phyloP scores from a whole-genome alignment of 2,888 invertebrate genomes.

The Limnephilus auricula region DNA sequence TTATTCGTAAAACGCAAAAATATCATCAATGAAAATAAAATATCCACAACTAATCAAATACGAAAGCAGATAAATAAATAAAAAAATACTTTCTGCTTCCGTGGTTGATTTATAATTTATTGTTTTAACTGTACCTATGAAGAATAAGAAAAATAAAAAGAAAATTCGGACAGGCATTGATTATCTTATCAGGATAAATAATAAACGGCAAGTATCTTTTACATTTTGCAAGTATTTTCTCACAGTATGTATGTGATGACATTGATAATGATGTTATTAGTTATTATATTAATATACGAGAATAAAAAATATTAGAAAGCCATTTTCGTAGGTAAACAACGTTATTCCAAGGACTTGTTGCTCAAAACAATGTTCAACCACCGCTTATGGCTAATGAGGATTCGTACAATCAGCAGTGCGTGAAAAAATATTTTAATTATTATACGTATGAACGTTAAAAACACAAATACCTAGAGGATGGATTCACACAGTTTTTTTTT shows the following conservation, averaged over 20 bases:
- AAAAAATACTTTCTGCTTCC: neutral
- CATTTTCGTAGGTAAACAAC: neutral
- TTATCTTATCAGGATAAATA: neutral
- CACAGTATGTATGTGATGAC: neutral
- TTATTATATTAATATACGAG: neutral
- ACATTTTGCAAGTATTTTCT: neutral
- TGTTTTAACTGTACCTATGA: neutral
- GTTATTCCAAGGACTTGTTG: conserved; percentile 2
- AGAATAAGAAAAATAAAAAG: neutral
- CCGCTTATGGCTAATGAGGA: neutral
- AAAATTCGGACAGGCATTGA: neutral
- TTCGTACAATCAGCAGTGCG: neutral
- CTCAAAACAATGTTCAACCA: neutral
- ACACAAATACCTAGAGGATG: neutral
- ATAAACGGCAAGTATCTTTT: neutral
- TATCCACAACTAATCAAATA: neutral
- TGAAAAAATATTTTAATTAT: neutral
- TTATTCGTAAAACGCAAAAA: too few relatives aligned
- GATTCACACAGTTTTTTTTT: neutral
- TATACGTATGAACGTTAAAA: neutral
- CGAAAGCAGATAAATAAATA: neutral
- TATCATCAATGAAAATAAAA: neutral
- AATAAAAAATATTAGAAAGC: neutral
- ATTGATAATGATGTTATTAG: neutral
- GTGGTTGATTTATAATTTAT: too few relatives aligned